phyloP scores from a whole-genome alignment of 2,888 invertebrate genomes.

The Pyrrhia umbra region DNA sequence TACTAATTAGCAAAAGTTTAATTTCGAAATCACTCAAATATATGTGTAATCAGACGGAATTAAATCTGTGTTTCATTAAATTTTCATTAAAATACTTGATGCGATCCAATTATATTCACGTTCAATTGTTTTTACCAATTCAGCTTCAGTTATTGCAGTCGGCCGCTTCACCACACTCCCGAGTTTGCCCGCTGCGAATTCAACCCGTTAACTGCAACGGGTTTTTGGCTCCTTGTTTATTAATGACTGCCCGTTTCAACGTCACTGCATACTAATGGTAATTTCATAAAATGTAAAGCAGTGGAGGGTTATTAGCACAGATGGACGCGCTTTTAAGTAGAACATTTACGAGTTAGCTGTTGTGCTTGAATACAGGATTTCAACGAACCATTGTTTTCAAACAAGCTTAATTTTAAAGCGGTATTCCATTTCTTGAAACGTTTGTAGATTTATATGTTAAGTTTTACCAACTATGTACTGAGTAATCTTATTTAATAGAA shows the following conservation, averaged over 20 bases:
- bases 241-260: conserved; percentile 14
- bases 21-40: background rate
- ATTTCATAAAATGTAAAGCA: conserved; percentile 40
- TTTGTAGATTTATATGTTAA: no score
- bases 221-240: conserved; percentile 21
- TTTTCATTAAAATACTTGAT: conserved; percentile 1
- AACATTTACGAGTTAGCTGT: background rate
- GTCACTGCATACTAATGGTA: conserved; percentile 27
- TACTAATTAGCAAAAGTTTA: background rate
- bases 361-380: background rate
- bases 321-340: conserved; percentile 19
- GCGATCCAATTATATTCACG: conserved; percentile 10
- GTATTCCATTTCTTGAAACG: no score
- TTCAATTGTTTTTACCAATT: conserved; percentile 12
- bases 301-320: conserved; percentile 15
- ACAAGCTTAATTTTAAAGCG: no score
- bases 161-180: background rate
- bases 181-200: conserved; percentile 19
- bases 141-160: conserved; percentile 1
- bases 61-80: background rate
- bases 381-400: background rate
- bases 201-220: conserved; percentile 29
- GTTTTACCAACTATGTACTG: no score
- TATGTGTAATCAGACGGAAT: background rate
- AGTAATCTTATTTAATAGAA: no score